Evolutionary conservation across 2,113 vertebrate genomes (phyloP).

Genomic region (Phalacrocorax pelagicus): DNA sequence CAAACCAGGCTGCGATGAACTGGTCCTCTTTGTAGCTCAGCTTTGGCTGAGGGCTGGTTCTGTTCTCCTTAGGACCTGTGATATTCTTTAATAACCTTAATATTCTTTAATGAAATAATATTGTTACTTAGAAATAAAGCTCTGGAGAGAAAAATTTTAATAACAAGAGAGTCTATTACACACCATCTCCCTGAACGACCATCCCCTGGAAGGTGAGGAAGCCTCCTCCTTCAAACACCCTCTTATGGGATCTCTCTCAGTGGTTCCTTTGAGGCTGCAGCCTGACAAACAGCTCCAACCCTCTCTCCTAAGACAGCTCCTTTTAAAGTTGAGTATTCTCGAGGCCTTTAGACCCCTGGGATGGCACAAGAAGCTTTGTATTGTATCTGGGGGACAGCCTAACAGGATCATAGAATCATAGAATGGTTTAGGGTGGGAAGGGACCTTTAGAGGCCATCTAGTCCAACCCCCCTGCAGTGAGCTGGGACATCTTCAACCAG

Average conservation of each 20-base stretch:
- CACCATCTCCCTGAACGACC: neutral
- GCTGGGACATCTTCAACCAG: neutral
- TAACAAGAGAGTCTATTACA: neutral
- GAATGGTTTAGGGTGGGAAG: neutral
- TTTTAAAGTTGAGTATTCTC: neutral
- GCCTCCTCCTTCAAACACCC: neutral
- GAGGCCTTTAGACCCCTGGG: neutral
- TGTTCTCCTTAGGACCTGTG: neutral
- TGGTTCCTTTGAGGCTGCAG: neutral
- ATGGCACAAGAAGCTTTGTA: neutral
- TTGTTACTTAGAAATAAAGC: neutral
- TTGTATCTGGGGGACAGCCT: neutral
- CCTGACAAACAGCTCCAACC: neutral
- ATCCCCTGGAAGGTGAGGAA: neutral
- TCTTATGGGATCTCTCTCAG: accelerated
- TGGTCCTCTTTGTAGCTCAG: neutral
- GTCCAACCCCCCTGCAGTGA: accelerated
- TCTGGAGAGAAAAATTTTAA: neutral
- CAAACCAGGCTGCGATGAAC: neutral
- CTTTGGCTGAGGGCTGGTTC: neutral
- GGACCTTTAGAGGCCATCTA: neutral
- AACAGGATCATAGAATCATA: neutral
- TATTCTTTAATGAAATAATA: neutral
- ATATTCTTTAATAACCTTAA: neutral
- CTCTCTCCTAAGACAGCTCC: neutral